Conservation (phyloP, 2,113 vertebrate genomes). For the Ictalurus punctatus region DNA sequence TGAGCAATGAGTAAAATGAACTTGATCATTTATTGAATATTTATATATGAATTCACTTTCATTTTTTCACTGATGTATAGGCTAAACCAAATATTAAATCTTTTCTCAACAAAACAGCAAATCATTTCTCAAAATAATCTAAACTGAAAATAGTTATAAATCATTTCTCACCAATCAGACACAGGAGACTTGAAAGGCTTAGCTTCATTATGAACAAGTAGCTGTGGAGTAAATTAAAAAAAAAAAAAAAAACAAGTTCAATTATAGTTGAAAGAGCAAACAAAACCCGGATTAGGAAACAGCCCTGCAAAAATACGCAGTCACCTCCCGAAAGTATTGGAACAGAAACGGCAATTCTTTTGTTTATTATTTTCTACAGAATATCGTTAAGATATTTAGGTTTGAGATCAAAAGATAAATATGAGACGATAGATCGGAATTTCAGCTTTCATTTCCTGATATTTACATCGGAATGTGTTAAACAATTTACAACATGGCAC, state of each 20-base stretch:
- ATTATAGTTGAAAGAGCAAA: background rate
- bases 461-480: no score
- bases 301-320: background rate
- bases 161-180: background rate
- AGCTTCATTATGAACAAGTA: background rate
- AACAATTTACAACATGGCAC: no score
- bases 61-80: no score
- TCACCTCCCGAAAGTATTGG: background rate
- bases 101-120: background rate
- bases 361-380: background rate
- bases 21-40: no score
- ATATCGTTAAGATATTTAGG: background rate
- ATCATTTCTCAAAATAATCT: background rate
- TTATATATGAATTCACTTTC: no score
- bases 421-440: background rate
- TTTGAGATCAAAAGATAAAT: background rate
- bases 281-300: background rate
- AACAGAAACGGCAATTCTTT: background rate
- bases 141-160: no score
- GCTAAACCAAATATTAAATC: background rate
- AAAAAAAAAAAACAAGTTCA: background rate
- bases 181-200: background rate
- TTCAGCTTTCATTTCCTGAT: background rate
- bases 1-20: no score
- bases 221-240: background rate